Evolutionary conservation across 2,888 invertebrate genomes (phyloP).

Genomic region (Scelioninae gen. 1): DNA sequence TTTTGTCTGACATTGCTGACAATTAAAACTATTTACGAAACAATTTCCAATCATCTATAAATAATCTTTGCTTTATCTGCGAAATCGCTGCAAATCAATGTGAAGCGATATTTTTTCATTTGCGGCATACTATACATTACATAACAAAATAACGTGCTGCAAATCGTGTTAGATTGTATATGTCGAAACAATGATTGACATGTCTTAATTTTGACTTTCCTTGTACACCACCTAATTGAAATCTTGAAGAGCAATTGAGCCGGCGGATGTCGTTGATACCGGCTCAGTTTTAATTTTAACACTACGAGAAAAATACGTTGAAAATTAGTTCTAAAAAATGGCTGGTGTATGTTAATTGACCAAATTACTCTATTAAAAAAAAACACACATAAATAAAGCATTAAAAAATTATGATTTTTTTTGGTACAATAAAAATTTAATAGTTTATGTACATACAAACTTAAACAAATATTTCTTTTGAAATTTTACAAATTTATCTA

Average conservation of each 20-base stretch:
- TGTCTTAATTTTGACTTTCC: constrained; percentile 25
- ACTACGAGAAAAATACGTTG: no score
- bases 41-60: constrained; percentile 9
- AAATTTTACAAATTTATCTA: no score
- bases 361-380: no score
- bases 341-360: no score
- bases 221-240: constrained; percentile 4
- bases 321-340: no score
- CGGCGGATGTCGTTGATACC: not conserved
- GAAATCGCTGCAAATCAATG: constrained; percentile 6
- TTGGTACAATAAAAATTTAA: no score
- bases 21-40: constrained; percentile 6
- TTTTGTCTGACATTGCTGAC: not conserved
- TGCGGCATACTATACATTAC: constrained; percentile 7
- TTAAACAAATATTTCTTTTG: no score
- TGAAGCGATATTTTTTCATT: constrained; percentile 15
- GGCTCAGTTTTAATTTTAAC: constrained; percentile 1
- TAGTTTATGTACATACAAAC: no score
- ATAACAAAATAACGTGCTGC: constrained; percentile 16
- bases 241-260: not conserved
- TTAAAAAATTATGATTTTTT: no score
- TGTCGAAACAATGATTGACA: constrained; percentile 34
- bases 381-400: no score
- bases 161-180: constrained; percentile 13
- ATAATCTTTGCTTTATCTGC: constrained; percentile 17